phyloP scores from a whole-genome alignment of 2,797 vertebrate species.

The Chelon auratus region DNA sequence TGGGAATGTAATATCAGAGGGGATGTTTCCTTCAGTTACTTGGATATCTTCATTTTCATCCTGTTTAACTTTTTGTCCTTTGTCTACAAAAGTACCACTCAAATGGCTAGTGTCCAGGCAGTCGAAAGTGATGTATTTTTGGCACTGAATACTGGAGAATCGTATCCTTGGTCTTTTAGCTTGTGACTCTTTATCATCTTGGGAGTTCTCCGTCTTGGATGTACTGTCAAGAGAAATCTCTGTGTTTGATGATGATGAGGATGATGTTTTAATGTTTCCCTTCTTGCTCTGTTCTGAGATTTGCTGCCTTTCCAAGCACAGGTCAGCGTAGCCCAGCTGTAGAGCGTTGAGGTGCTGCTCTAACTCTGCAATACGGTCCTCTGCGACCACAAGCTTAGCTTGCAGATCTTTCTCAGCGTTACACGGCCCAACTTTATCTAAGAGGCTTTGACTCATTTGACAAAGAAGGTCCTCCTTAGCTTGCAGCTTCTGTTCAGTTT shows the following conservation, averaged over 20 bases:
- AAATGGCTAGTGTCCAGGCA: constrained; percentile 83
- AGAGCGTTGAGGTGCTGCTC: constrained; percentile 84
- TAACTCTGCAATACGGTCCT: constrained; percentile 80
- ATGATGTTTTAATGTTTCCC: constrained; percentile 61
- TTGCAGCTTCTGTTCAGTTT: constrained; percentile 89
- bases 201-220: constrained; percentile 72
- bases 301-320: constrained; percentile 77
- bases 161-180: constrained; percentile 92
- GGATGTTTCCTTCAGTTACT: constrained; percentile 81
- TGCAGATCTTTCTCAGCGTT: constrained; percentile 82
- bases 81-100: constrained; percentile 83
- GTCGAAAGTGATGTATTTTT: constrained; percentile 89
- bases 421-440: constrained; percentile 74
- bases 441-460: constrained; percentile 78
- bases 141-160: constrained; percentile 95
- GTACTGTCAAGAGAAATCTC: constrained; percentile 65
- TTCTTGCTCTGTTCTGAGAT: constrained; percentile 72
- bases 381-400: constrained; percentile 81
- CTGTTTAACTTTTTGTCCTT: constrained; percentile 84
- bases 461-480: constrained; percentile 89
- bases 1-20: constrained; percentile 81
- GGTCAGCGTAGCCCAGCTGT: constrained; percentile 81
- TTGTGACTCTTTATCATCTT: constrained; percentile 82
- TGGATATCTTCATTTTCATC: constrained; percentile 84
- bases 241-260: constrained; percentile 42